Evolutionary conservation across 2,113 vertebrate genomes (phyloP), one percentile per base, ranked within the genome.

Genomic region (Callaeas wilsoni): DNA sequence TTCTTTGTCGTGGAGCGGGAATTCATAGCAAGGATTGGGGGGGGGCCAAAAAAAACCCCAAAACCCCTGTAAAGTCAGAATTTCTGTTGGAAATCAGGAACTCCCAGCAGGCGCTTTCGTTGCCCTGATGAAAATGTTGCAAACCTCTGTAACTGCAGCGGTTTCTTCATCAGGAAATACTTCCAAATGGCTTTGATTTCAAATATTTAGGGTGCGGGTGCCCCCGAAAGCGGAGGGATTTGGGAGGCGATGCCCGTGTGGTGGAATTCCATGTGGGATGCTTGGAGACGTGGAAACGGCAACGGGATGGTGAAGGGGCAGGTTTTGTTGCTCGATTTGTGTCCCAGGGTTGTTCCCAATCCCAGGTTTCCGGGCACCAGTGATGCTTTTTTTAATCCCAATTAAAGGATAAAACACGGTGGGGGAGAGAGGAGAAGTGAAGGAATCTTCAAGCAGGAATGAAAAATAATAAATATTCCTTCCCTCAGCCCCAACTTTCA

Each of bases 131-230:
- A 68, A 22, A 1, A 0, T 37, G 19, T 71, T 55, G 63, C 76
- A 92, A 87, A 65, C 17, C 26, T 84, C 74, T 25, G 21, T 39
- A 64, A 84, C 59, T 42, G 74, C 75, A 27, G 46, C 7, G 2
- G 15, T 95, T 96, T 81, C 70, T 75, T 88, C 50, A 26, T 2
- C 30, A 78, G 85, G 88, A 93, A 93, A 83, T 9, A 9, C 70
- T 63, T 77, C 44, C 37, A 81, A 82, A 50, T 5, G 32, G 33
- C 32, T 79, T 89, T 53, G 16, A 30, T 53, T 62, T 65, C 55
- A 30, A 67, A 57, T 59, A 16, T 63, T 73, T 53, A 47, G 67
- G 37, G 16, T 22, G 16, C 18, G 35, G 52, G 26, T 73, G 63
- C 5, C 63, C 50, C 25, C 1, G 1, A 56, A 70, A n/a, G 8